A percentile compares a stretch with the other conserved stretches of the same genome.
Evolutionary conservation across 2,797 vertebrate species (phyloP).

Genomic region (Rallus crepitans): DNA sequence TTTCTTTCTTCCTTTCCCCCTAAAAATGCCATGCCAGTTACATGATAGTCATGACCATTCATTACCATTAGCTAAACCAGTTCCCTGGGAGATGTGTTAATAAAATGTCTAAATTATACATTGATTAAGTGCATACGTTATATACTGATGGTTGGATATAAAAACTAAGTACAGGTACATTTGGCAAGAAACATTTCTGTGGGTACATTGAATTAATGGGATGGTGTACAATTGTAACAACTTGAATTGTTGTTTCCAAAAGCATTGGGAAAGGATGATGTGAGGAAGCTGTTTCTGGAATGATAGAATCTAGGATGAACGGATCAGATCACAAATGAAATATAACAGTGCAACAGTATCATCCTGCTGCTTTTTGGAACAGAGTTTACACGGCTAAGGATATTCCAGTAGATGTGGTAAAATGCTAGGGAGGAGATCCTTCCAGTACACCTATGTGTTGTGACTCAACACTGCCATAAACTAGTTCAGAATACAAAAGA

Average conservation of each 20-base stretch:
- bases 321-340: not conserved
- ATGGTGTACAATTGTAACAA: not conserved
- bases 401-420: not conserved
- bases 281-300: not conserved
- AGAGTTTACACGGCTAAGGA: not conserved
- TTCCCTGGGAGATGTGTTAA: constrained; percentile 33
- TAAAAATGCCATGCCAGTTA: constrained; percentile 25
- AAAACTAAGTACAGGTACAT: not conserved
- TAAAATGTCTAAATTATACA: constrained; percentile 35
- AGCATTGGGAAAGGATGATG: not conserved
- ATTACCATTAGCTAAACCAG: constrained; percentile 49
- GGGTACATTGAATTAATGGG: not conserved
- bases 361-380: not conserved
- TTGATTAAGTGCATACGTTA: constrained; percentile 35
- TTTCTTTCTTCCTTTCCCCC: not conserved
- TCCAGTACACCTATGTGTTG: not conserved
- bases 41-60: not conserved
- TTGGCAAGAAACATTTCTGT: not conserved
- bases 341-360: not conserved
- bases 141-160: not conserved
- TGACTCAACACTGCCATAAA: not conserved
- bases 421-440: not conserved
- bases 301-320: not conserved
- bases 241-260: not conserved
- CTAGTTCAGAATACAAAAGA: not conserved